phyloP scores from a whole-genome alignment of 2,888 invertebrate species.

The Amiota minor region DNA sequence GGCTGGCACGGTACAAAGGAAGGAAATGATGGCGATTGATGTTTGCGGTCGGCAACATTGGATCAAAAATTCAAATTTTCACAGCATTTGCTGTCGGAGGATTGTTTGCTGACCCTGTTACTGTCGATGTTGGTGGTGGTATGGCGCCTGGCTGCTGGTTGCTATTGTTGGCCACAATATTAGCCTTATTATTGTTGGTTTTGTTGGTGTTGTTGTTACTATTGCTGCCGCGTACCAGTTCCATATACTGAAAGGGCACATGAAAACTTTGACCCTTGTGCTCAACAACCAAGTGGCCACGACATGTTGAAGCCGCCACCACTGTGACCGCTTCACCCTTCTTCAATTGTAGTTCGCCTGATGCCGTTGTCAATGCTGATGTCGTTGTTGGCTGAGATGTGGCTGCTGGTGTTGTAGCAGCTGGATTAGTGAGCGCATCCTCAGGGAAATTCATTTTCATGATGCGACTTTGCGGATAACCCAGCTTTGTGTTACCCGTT shows the following conservation, averaged over 20 bases:
- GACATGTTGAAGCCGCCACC: conserved; percentile 87
- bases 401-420: conserved; percentile 48
- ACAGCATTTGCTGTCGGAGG: conserved; percentile 41
- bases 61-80: conserved; percentile 43
- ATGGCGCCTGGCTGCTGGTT: not conserved
- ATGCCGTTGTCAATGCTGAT: conserved; percentile 43
- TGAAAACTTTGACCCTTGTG: conserved; percentile 82
- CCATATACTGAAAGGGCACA: conserved; percentile 88
- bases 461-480: conserved; percentile 92
- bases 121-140: not conserved
- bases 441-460: conserved; percentile 92
- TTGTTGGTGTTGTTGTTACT: conserved; percentile 30
- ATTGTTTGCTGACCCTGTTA: conserved; percentile 36
- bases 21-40: conserved; percentile 6
- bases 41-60: not conserved
- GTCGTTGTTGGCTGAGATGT: conserved; percentile 49
- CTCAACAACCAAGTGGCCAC: conserved; percentile 91
- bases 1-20: not conserved
- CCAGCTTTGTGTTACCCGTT: conserved; percentile 89
- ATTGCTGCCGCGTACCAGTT: conserved; percentile 74
- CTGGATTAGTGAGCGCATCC: conserved; percentile 71
- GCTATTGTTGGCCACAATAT: conserved; percentile 13
- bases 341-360: conserved; percentile 75
- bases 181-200: conserved; percentile 19
- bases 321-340: conserved; percentile 92